Evolutionary conservation across 2,797 vertebrate species (phyloP), one percentile per base, ranked within the genome.

Genomic region (Crypturellus tataupa): DNA sequence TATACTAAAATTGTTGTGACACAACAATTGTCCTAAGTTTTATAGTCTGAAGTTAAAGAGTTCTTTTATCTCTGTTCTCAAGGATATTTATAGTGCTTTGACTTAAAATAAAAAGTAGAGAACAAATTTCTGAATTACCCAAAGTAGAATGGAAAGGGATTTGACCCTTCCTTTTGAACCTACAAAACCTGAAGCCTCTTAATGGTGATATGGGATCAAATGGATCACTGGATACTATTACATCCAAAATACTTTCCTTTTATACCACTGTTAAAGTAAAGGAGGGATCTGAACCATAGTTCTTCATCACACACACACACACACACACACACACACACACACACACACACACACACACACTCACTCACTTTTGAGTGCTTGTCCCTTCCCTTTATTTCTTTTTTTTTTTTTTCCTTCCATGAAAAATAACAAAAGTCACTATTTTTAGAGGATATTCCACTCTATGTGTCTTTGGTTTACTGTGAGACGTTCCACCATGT

Each of bases 401-500:
- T 53, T 27, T 37, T 37, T 53, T 53, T 29, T 29, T 27, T 53
- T 53, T 16, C 51, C 8, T 29, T 29, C 27, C 51, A 27, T 35
- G 27, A 46, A 25, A 46, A 80, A 15, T 23, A 64, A 4, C n/a
- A 25, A 2, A 21, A 51, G n/a, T 3, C 12, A 5, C 49, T 25
- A 18, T 27, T 81, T 69, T 65, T 18, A 29, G 51, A 53, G 15
- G 8, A n/a, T 0, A 56, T 44, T 13, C 6, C 21, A 40, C 12
- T 12, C 55, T 60, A 17, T 1, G 1, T 56, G 10, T 20, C 3
- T 0, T 31, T 39, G n/a, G 23, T 16, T 21, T 59, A 13, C 7
- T 44, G 14, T 53, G 25, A 53, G 25, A 53, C 15, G 14, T 53
- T 53, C 25, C 16, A 53, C 51, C 51, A 53, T 6, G 51, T 27